Conservation (phyloP, 2,113 vertebrate species). For the Eira barbara region DNA sequence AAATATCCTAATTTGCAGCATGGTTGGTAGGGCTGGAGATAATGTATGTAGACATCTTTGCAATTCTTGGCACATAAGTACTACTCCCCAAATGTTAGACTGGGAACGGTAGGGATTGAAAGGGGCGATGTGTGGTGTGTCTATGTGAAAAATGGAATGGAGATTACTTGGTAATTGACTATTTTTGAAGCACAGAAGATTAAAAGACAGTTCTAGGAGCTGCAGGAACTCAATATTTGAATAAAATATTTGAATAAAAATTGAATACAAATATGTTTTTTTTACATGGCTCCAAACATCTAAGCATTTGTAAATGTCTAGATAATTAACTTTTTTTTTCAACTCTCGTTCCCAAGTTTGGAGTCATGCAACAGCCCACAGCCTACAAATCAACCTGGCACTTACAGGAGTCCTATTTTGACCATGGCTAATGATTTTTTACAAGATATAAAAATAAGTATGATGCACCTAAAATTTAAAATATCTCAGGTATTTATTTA, state of each 20-base stretch:
- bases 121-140: not conserved
- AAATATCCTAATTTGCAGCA: not conserved
- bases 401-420: not conserved
- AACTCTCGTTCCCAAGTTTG: not conserved
- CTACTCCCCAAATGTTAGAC: not conserved
- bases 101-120: not conserved
- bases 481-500: conserved; percentile 26
- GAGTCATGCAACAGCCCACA: not conserved
- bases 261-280: not conserved
- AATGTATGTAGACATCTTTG: not conserved
- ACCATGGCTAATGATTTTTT: not conserved
- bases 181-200: not conserved
- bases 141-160: not conserved
- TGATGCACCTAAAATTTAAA: conserved; percentile 33
- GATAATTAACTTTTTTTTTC: conserved; percentile 5
- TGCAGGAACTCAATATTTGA: conserved; percentile 44
- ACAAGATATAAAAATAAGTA: conserved; percentile 33
- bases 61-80: not conserved
- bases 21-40: not conserved
- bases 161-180: conserved; percentile 23
- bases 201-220: conserved; percentile 29
- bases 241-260: conserved; percentile 43
- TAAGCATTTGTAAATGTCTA: not conserved
- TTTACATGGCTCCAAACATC: not conserved
- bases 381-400: not conserved